phyloP scores from a whole-genome alignment of 2,113 vertebrate species.

The Odocoileus hemionus region DNA sequence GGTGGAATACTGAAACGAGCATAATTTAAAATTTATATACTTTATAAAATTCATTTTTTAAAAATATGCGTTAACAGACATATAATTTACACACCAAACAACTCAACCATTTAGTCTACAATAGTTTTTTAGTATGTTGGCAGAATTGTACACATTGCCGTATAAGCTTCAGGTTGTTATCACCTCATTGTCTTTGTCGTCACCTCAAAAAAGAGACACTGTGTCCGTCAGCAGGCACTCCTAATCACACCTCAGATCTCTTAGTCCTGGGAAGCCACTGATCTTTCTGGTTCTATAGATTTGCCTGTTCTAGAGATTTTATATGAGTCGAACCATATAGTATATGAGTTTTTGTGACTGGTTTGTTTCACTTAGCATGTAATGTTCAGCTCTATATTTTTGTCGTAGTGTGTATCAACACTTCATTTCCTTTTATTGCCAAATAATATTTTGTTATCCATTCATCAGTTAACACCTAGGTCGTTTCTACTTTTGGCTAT shows the following conservation, averaged over 20 bases:
- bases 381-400: not conserved
- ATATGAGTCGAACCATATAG: fast-evolving
- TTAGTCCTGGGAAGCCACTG: not conserved
- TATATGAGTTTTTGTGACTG: not conserved
- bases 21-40: not conserved
- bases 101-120: not conserved
- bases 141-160: too few relatives aligned
- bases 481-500: not conserved
- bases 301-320: not conserved
- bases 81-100: not conserved
- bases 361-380: not conserved
- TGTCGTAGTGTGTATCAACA: fast-evolving
- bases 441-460: not conserved
- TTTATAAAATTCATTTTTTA: not conserved
- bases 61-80: not conserved
- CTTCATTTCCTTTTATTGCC: not conserved
- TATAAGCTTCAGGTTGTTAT: not conserved
- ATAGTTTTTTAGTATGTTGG: not conserved
- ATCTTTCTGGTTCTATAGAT: too few relatives aligned
- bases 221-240: not conserved
- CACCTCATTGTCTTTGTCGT: not conserved
- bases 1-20: not conserved
- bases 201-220: not conserved
- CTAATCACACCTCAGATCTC: not conserved
- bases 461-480: not conserved